Evolutionary conservation across 2,888 invertebrate genomes (phyloP).

Genomic region (Nemotelus nigrinus): DNA sequence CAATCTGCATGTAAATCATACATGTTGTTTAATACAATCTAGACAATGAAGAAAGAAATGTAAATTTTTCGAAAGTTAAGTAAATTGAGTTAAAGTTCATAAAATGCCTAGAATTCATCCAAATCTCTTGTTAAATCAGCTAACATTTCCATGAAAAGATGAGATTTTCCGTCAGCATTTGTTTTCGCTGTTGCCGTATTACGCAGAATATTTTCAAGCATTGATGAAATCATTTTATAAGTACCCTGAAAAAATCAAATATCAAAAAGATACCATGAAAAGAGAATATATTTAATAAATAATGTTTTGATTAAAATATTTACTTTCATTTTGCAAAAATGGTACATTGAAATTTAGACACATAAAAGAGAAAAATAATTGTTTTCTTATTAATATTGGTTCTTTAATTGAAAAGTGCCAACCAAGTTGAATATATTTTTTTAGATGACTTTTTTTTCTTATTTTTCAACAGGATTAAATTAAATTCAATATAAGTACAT

Average conservation of each 20-base stretch:
- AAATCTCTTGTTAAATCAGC: conserved; percentile 62
- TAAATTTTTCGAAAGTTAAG: background rate
- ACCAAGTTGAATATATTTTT: background rate
- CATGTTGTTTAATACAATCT: too few relatives aligned
- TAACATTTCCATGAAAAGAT: conserved; percentile 63
- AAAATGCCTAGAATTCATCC: conserved; percentile 58
- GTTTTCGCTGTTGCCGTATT: background rate
- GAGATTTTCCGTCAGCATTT: conserved; percentile 58
- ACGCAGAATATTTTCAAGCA: conserved; percentile 44
- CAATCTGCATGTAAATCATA: background rate
- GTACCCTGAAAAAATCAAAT: conserved; percentile 39
- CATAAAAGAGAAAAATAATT: too few relatives aligned
- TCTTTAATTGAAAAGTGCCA: background rate
- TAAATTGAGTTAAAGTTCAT: background rate
- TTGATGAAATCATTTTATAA: conserved; percentile 41
- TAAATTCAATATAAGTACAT: too few relatives aligned
- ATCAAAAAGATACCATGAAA: too few relatives aligned
- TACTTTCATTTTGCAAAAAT: too few relatives aligned
- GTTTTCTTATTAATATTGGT: background rate
- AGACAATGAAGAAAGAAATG: too few relatives aligned
- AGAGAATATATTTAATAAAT: background rate
- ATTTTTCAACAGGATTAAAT: too few relatives aligned
- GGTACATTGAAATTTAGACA: too few relatives aligned
- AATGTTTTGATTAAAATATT: background rate
- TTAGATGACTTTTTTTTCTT: background rate